Base-by-base conservation (phyloP, 2,888 invertebrate genomes). In the Trichogramma dendrolimi region DNA sequence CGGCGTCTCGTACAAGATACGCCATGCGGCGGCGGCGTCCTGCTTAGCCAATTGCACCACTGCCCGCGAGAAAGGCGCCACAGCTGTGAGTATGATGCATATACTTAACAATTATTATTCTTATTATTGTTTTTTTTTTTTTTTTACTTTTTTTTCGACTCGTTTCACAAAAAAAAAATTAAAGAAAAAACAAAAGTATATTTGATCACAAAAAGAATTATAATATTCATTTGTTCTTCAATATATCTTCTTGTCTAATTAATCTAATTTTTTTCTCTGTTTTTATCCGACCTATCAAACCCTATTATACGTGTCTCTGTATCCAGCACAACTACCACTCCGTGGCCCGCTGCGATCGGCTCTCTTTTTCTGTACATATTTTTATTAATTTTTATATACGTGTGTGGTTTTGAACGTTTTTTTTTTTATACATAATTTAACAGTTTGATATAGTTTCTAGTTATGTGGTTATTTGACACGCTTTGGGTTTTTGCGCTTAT, bases 1-100 rank as follows among this genome's bases (percentile, higher is more conserved):
- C 80, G 88, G 88, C 79, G 87, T 87, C 70, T 87, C 87, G 72
- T 87, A 88, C 82, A 86, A 86, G 74, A 71, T 76, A 69, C 78
- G 79, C 71, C 76, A 75, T 73, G 78, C 79, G 71, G 76, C 78
- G 70, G 77, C 78, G 67, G 77, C 78, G 67, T 78, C 79, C 68
- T 79, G 79, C 71, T 77, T 79, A 68, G 77, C 78, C 61, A 79
- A 78, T 75, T 79, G 79, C 67, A 70, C 75, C 63, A 73, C 74
- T 65, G 72, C 73, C 66, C 76, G 79, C 61, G 79, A 79, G 70
- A 79, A 77, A 73, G 75, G 74, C 72, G 74, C 76, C 65, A 76
- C 78, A 69, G 74, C 79, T 71, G 79, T 79, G 73, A 79, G 79
- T 79, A 77, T 71, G 27, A 27, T 27, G 27, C 27, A 27, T 27